Percentiles rank a stretch among this genome's conserved stretches.
Conservation (phyloP, 2,113 vertebrate genomes). For the Ovis canadensis region DNA sequence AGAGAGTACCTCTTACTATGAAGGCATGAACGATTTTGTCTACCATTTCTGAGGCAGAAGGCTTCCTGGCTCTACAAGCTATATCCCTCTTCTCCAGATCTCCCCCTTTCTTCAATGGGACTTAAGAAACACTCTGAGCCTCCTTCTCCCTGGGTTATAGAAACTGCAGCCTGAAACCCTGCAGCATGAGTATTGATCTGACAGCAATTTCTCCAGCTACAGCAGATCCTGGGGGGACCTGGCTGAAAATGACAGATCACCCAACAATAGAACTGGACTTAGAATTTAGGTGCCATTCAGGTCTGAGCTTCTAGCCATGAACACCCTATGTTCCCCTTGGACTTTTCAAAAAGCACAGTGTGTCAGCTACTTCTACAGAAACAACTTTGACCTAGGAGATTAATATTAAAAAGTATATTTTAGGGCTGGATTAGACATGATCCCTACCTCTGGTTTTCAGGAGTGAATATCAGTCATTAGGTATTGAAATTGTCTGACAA, state of each 20-base stretch:
- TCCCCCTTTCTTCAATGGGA: not conserved
- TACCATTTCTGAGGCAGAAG: not conserved
- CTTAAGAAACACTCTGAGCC: not conserved
- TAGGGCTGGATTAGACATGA: slow-evolving; percentile 24
- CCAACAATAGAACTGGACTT: not conserved
- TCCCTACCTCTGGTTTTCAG: not conserved
- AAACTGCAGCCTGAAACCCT: not conserved
- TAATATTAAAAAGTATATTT: not conserved
- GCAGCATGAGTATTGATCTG: not conserved
- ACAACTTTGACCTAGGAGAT: not conserved
- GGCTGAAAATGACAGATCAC: not conserved
- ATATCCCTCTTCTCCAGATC: not conserved
- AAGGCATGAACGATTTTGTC: not conserved
- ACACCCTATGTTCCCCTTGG: not conserved
- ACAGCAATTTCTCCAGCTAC: not conserved
- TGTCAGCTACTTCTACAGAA: not conserved
- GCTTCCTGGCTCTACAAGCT: not conserved
- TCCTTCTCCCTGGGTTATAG: not conserved
- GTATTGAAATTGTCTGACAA: slow-evolving; percentile 20
- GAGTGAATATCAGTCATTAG: not conserved
- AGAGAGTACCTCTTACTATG: not conserved
- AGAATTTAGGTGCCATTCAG: not conserved
- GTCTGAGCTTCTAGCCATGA: not conserved
- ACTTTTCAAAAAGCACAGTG: not conserved
- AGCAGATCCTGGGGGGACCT: not conserved